phyloP scores from a whole-genome alignment of 2,888 invertebrate species.

The Criorhina ranunculi region DNA sequence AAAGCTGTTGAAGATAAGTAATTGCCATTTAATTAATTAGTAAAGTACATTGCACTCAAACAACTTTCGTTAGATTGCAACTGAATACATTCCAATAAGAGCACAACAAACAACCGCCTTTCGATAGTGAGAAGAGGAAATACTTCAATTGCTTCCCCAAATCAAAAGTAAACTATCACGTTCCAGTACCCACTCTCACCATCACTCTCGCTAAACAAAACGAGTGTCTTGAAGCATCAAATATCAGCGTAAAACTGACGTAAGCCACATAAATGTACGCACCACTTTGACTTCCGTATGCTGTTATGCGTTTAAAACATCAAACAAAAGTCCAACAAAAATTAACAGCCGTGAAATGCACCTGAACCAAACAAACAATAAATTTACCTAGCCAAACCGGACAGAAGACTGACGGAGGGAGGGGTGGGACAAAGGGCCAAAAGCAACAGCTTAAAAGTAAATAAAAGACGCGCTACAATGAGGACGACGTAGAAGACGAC shows the following conservation, averaged over 20 bases:
- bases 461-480: constrained; percentile 24
- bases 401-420: no score
- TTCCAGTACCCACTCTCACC: neutral
- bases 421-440: constrained; percentile 6
- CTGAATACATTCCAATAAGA: constrained; percentile 1
- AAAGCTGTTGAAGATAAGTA: no score
- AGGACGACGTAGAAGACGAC: constrained; percentile 27
- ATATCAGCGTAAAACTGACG: neutral
- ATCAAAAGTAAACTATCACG: neutral
- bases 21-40: no score
- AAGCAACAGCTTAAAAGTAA: constrained; percentile 25
- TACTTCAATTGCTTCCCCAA: constrained; percentile 21
- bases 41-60: no score
- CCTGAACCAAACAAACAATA: constrained; percentile 50
- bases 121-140: constrained; percentile 3
- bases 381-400: constrained; percentile 11
- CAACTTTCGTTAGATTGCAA: neutral
- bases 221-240: constrained; percentile 1
- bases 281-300: constrained; percentile 56
- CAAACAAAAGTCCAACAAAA: constrained; percentile 35
- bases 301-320: constrained; percentile 18
- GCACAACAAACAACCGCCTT: neutral
- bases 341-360: constrained; percentile 47
- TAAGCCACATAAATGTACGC: constrained; percentile 42
- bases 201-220: constrained; percentile 19